Evolutionary conservation across 2,797 vertebrate genomes (phyloP).

Genomic region (Scolopax rusticola): DNA sequence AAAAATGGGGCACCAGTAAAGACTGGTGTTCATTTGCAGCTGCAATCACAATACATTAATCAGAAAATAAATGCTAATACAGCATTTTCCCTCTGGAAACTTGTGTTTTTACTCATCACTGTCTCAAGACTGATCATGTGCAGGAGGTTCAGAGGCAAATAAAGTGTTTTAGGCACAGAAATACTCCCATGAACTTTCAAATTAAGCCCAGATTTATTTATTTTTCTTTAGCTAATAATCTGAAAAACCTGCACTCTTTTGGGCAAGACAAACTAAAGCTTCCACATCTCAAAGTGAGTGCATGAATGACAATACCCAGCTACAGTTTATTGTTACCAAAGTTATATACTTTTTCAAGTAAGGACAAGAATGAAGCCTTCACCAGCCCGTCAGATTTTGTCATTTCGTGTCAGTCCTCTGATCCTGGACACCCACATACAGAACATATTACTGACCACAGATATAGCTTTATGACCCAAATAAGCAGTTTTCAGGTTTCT

Average conservation of each 20-base stretch:
- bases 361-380: neutral
- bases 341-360: neutral
- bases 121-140: neutral
- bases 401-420: neutral
- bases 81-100: neutral
- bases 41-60: neutral
- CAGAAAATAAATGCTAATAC: neutral
- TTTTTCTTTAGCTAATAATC: neutral
- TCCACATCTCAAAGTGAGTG: neutral
- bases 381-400: neutral
- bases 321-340: neutral
- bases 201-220: neutral
- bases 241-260: neutral
- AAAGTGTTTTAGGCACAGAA: neutral
- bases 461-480: neutral
- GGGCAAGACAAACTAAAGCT: neutral
- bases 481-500: neutral
- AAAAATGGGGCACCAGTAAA: neutral
- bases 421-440: neutral
- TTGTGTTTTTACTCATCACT: neutral
- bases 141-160: neutral
- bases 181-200: neutral
- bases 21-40: neutral
- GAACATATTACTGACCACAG: rapidly evolving
- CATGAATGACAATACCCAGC: neutral